A percentile compares a stretch with the other conserved stretches of the same genome.
phyloP scores from a whole-genome alignment of 2,797 vertebrate genomes.

The Coreius guichenoti region DNA sequence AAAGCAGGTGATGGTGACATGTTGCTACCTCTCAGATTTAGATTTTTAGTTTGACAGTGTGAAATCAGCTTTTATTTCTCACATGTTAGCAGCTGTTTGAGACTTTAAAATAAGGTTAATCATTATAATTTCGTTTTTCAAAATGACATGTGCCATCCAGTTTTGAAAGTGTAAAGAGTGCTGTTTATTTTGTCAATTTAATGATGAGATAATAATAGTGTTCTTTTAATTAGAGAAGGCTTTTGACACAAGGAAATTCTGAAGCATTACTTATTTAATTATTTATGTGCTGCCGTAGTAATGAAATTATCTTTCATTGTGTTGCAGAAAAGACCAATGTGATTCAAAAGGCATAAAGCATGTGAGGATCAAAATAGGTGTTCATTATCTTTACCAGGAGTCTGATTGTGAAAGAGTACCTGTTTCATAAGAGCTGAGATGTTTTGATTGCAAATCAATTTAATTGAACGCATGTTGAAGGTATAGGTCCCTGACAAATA shows the following conservation, averaged over 20 bases:
- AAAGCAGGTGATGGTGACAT: slow-evolving; percentile 8
- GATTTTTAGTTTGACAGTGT: slow-evolving; percentile 3
- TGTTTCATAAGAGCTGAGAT: neutral
- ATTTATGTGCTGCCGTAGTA: slow-evolving; percentile 29
- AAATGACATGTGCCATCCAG: slow-evolving; percentile 36
- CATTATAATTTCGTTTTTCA: slow-evolving; percentile 7
- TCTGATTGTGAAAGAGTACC: neutral
- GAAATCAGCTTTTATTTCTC: slow-evolving; percentile 18
- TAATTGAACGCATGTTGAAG: neutral
- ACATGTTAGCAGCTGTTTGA: slow-evolving; percentile 13
- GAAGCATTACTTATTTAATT: slow-evolving; percentile 27
- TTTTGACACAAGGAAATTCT: slow-evolving; percentile 28
- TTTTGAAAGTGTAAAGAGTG: slow-evolving; percentile 28
- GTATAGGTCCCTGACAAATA: neutral
- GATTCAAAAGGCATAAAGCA: neutral
- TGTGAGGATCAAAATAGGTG: neutral
- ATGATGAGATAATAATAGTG: slow-evolving; percentile 48
- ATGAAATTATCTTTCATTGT: slow-evolving; percentile 20
- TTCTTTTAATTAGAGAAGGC: slow-evolving; percentile 39
- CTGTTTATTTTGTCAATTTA: slow-evolving; percentile 48
- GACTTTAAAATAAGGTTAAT: slow-evolving; percentile 33
- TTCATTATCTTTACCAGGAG: neutral
- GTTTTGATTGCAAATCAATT: neutral
- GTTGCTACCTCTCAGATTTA: neutral
- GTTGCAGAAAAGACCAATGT: neutral